Percentiles rank a stretch among this genome's conserved stretches.
Conservation (phyloP, 2,888 invertebrate species). For the Pantelozetes paolii region DNA sequence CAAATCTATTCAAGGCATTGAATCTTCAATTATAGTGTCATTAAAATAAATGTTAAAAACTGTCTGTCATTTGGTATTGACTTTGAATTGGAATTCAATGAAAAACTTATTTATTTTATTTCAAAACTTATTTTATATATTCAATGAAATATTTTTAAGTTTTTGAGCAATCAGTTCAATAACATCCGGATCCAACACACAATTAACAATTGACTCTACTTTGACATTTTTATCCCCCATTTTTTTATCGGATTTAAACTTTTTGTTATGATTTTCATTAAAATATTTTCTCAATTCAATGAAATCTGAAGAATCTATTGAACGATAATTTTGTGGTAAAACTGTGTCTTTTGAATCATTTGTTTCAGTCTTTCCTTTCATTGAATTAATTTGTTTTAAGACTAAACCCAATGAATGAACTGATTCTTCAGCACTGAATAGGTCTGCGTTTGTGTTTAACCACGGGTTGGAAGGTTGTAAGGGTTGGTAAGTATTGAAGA, state of each 20-base stretch:
- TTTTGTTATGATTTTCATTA: slow-evolving; percentile 22
- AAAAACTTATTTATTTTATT: too few relatives aligned
- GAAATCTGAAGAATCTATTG: background rate
- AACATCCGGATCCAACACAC: slow-evolving; percentile 46
- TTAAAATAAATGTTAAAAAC: too few relatives aligned
- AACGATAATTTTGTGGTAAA: background rate
- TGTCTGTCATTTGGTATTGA: background rate
- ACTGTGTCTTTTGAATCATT: slow-evolving; percentile 25
- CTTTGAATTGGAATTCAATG: background rate
- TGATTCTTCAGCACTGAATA: slow-evolving; percentile 49
- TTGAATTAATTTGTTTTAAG: slow-evolving; percentile 34
- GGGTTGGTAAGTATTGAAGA: slow-evolving; percentile 43
- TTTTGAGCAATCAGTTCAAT: slow-evolving; percentile 40
- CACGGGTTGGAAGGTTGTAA: slow-evolving; percentile 44
- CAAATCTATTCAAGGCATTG: background rate
- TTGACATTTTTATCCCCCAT: background rate
- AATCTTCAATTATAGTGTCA: background rate
- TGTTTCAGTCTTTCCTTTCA: background rate
- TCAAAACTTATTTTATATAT: background rate
- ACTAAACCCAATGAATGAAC: background rate
- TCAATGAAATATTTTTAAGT: background rate
- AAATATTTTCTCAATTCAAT: slow-evolving; percentile 23
- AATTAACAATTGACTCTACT: slow-evolving; percentile 43
- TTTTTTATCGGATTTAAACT: background rate
- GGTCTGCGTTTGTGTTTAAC: slow-evolving; percentile 46